Percentiles rank a stretch among this genome's conserved stretches.
phyloP scores from a whole-genome alignment of 2,113 vertebrate genomes.

The Thryonomys swinderianus region DNA sequence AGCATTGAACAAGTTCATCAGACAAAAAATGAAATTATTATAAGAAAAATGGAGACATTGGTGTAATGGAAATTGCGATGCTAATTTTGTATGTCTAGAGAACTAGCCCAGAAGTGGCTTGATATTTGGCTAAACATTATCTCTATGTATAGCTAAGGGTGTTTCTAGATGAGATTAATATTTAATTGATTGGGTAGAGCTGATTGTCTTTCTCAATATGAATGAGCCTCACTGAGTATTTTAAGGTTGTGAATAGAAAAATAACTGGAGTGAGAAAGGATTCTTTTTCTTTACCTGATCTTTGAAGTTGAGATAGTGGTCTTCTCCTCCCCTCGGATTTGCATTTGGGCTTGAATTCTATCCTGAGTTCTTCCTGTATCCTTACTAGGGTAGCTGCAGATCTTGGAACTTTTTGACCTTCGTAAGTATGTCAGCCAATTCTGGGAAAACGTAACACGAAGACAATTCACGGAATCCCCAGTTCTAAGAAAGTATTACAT shows the following conservation, averaged over 20 bases:
- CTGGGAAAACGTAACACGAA: neutral
- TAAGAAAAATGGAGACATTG: neutral
- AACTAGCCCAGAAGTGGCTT: neutral
- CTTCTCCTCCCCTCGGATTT: neutral
- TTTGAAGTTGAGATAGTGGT: neutral
- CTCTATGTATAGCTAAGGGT: neutral
- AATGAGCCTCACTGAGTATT: neutral
- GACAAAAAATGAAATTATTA: neutral
- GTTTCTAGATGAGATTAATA: neutral
- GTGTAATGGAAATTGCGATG: neutral
- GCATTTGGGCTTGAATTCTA: neutral
- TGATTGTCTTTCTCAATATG: neutral
- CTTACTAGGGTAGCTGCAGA: neutral
- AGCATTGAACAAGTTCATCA: neutral
- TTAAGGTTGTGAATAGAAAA: neutral
- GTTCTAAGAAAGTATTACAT: neutral
- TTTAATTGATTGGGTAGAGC: neutral
- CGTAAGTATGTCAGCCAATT: neutral
- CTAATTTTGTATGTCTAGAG: neutral
- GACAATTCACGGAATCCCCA: neutral
- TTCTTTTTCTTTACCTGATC: neutral
- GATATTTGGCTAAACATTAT: neutral
- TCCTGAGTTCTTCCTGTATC: neutral
- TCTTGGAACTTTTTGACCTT: neutral
- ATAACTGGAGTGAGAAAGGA: neutral